These are phyloP conservation scores for Actinopyga echinites DNA, from an alignment of 53 echinoderm and acorn worm genomes.

Conservation along the genomic window DNA sequence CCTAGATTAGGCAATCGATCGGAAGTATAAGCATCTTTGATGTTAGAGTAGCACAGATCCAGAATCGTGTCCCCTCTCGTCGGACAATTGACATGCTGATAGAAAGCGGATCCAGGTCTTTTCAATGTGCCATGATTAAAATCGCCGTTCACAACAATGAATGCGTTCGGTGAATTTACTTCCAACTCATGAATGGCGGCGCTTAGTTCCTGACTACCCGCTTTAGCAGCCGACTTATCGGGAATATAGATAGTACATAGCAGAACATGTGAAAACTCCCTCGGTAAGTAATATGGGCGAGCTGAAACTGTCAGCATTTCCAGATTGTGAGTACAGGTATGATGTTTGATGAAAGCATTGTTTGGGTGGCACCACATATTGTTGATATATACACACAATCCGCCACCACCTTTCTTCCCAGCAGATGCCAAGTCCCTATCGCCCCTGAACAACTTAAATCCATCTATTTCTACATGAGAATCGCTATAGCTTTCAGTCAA, in stretches of 20 bases:
- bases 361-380: constrained; percentile 34
- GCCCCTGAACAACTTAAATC: background rate
- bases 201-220: background rate
- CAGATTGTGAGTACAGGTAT: constrained; percentile 14
- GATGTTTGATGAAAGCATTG: background rate
- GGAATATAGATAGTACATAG: constrained; percentile 13
- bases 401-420: background rate
- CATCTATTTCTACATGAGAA: background rate
- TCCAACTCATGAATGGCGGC: constrained; percentile 6
- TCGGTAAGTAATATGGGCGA: background rate
- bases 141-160: constrained; percentile 21
- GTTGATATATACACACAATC: constrained; percentile 6
- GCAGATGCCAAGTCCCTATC: background rate
- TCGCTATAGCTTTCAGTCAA: background rate
- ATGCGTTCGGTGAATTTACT: background rate
- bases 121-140: constrained; percentile 20
- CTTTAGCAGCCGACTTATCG: background rate
- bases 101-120: constrained; percentile 14
- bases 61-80: background rate
- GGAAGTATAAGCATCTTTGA: background rate
- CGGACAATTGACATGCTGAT: constrained; percentile 22
- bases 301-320: constrained; percentile 24
- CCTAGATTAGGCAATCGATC: background rate
- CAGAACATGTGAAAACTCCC: constrained; percentile 16
- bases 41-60: constrained; percentile 4